Base-by-base conservation (phyloP, 2,113 vertebrate genomes). In the Gadus macrocephalus region DNA sequence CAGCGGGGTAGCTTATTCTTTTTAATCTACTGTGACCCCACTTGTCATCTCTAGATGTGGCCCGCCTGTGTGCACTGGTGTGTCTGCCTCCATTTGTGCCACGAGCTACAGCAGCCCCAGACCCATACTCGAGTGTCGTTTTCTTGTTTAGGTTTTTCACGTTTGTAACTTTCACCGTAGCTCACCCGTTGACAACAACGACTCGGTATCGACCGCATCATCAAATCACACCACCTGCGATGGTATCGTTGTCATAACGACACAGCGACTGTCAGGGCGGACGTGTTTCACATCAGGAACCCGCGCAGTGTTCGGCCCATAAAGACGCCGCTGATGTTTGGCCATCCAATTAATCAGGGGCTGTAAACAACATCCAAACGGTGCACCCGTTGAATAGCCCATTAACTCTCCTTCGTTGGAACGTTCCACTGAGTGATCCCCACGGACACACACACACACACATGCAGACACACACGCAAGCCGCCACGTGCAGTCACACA, bases 311-410 rank as follows among this genome's bases (percentile, higher is more conserved):
- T 38, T 16, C 62, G 27, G 38, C 14, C 53, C 25, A 15, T 78
- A 64, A 72, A 83, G 73, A 74, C 58, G 2, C 1, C 0, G 62
- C 11, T 55, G 61, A 55, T 19, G 38, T n/a, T 68, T 62, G 27
- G 64, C 71, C 76, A 78, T 73, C 66, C 72, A 82, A 76, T 83
- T 83, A 82, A 82, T 83, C 76, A 75, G 72, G 15, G 62, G 59
- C 65, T 71, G 78, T 63, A 81, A 87, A 83, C 77, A 74, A 70
- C 67, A 80, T 82, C 77, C 76, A 73, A 85, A 79, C 67, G 19
- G 64, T 15, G 67, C 75, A 67, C 76, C 72, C 82, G 76, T 65
- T 56, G 14, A 78, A 76, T 56, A 78, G 63, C 70, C 80, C 73
- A 80, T 83, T 81, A 78, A 74, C 64, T 78, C 42, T 9, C 42